Evolutionary conservation across 1,140 invertebrate genomes (phyloP).

Genomic region (Bradynema listronoti): DNA sequence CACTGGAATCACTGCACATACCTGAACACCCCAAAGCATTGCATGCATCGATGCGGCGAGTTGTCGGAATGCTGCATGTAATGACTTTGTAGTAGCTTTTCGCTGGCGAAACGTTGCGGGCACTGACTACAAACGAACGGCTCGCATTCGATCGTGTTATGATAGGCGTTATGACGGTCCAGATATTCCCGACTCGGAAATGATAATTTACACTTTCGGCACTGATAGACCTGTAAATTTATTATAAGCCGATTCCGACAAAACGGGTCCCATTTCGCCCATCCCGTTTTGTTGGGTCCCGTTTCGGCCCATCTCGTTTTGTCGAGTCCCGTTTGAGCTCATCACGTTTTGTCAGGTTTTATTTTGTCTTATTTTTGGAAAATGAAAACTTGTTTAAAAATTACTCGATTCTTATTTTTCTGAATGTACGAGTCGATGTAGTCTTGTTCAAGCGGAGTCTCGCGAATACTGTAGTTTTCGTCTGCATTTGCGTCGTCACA

Average conservation of each 20-base stretch:
- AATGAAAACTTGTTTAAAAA: no score
- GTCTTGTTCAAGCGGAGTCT: conserved; percentile 32
- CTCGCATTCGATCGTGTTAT: conserved; percentile 28
- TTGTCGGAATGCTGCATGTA: conserved; percentile 36
- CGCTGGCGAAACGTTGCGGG: conserved; percentile 37
- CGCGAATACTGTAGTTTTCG: conserved; percentile 23
- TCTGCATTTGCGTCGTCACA: no score
- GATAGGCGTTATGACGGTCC: conserved; percentile 38
- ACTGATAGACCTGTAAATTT: conserved; percentile 38
- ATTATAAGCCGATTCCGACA: no score
- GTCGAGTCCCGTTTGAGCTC: no score
- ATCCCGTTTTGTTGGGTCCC: no score
- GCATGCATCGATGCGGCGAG: conserved; percentile 35
- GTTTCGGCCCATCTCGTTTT: no score
- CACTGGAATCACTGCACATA: no score
- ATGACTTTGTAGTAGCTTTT: conserved; percentile 26
- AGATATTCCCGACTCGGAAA: conserved; percentile 42
- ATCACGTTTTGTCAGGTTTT: no score
- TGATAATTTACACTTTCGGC: conserved; percentile 41
- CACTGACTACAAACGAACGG: conserved; percentile 38
- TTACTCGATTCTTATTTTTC: conserved; percentile 35
- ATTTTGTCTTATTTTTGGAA: no score
- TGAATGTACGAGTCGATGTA: conserved; percentile 37
- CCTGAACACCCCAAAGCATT: conserved; percentile 35
- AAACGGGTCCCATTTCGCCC: no score